These are phyloP conservation scores for Endomychus coccineus DNA, from an alignment of 2,888 invertebrate species.

Conservation along the genomic window DNA sequence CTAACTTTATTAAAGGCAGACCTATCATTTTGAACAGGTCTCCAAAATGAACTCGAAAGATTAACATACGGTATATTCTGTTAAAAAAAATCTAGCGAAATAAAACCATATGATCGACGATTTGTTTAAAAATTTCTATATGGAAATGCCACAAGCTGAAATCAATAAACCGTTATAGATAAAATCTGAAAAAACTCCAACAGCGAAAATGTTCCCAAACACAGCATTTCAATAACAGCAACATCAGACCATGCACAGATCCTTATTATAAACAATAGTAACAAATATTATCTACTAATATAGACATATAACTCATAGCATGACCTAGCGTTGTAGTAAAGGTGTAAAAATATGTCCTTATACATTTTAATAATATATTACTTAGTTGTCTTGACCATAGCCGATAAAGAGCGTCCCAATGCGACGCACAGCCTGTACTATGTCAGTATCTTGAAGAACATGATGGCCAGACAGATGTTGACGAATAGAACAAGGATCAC, in stretches of 20 bases:
- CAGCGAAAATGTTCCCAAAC: slow-evolving; percentile 39
- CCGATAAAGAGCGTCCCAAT: slow-evolving; percentile 10
- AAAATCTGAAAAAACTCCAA: slow-evolving; percentile 43
- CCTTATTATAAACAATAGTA: slow-evolving; percentile 23
- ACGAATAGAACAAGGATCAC: slow-evolving; percentile 88
- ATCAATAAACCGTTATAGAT: slow-evolving; percentile 32
- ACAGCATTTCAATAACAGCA: slow-evolving; percentile 28
- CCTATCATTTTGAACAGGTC: too few species aligned
- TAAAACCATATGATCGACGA: too few species aligned
- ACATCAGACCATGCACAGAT: slow-evolving; percentile 8
- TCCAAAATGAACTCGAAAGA: too few species aligned
- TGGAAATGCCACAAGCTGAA: slow-evolving; percentile 33
- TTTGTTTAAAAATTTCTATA: too few species aligned
- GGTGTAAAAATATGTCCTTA: slow-evolving; percentile 31
- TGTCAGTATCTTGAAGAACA: slow-evolving; percentile 94
- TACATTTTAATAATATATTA: slow-evolving; percentile 17
- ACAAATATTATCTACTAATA: too few species aligned
- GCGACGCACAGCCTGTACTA: slow-evolving; percentile 60
- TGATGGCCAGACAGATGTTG: slow-evolving; percentile 89
- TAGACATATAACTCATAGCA: slow-evolving; percentile 18
- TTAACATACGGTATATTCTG: too few species aligned
- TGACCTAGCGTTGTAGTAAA: slow-evolving; percentile 18
- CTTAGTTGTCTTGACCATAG: slow-evolving; percentile 15
- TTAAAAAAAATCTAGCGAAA: too few species aligned
- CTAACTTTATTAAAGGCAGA: too few species aligned